Conservation (phyloP, 2,797 vertebrate species). For the Urocyon cinereoargenteus region DNA sequence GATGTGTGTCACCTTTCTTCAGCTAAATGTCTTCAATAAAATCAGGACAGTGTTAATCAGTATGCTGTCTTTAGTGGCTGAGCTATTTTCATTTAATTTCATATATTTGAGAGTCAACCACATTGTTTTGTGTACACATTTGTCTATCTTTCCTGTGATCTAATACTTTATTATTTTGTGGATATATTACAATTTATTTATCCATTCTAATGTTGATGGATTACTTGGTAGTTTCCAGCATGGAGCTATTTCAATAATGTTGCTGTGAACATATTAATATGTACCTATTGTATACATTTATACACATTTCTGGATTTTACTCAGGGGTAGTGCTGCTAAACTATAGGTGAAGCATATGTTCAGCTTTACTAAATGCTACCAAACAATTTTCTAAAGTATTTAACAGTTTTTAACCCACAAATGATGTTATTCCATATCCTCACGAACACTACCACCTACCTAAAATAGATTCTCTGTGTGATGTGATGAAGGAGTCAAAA, state of each 20-base stretch:
- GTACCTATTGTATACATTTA: fast-evolving
- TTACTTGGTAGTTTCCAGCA: background rate
- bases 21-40: background rate
- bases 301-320: background rate
- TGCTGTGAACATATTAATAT: background rate
- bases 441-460: background rate
- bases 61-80: background rate
- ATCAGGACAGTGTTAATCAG: background rate
- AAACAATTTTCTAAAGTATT: background rate
- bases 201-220: background rate
- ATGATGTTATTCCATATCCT: background rate
- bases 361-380: background rate
- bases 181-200: background rate
- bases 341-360: background rate
- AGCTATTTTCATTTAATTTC: background rate
- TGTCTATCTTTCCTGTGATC: background rate
- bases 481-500: background rate
- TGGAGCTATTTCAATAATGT: background rate
- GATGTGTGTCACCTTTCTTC: background rate
- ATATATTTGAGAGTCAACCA: background rate
- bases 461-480: background rate
- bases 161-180: background rate
- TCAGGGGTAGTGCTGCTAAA: background rate
- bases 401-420: background rate
- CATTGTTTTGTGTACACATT: background rate